These are phyloP conservation scores for Hermaeophaga mercurialis DNA, from an alignment of 2,888 invertebrate species.

Conservation along the genomic window DNA sequence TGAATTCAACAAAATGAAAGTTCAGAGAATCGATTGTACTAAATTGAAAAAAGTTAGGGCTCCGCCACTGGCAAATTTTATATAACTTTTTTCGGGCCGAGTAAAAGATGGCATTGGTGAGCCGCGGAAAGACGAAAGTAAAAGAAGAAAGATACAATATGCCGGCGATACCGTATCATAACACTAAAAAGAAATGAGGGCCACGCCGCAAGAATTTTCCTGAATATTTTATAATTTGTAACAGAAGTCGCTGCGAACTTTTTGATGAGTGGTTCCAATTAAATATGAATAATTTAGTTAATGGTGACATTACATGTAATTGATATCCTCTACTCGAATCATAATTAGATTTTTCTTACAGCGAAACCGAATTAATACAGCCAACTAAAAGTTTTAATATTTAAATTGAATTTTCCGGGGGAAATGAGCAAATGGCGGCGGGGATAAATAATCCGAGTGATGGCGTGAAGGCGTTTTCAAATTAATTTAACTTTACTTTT, in stretches of 20 bases:
- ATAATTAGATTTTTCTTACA: conserved; percentile 49
- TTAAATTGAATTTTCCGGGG: conserved; percentile 33
- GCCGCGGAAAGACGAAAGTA: background rate
- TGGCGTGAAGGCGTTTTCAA: background rate
- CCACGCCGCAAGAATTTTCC: conserved; percentile 51
- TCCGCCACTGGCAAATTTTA: conserved; percentile 10
- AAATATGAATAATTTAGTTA: conserved; percentile 59
- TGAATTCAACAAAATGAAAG: too few species aligned
- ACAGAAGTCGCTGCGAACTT: conserved; percentile 57
- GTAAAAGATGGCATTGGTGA: conserved; percentile 3
- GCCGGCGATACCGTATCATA: conserved; percentile 44
- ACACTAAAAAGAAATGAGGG: conserved; percentile 58
- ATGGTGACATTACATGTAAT: conserved; percentile 57
- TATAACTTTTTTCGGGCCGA: conserved; percentile 5
- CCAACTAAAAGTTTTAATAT: conserved; percentile 38
- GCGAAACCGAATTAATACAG: conserved; percentile 38
- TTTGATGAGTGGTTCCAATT: conserved; percentile 58
- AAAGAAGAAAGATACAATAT: conserved; percentile 5
- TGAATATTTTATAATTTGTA: conserved; percentile 58
- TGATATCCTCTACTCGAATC: conserved; percentile 52
- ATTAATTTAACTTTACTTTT: background rate
- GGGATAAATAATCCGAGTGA: conserved; percentile 8
- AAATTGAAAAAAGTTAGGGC: background rate
- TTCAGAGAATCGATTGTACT: too few species aligned
- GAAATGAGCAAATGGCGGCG: conserved; percentile 11